These are phyloP conservation scores for Alaudala cheleensis DNA, from an alignment of 2,113 vertebrate genomes.

Conservation along the genomic window DNA sequence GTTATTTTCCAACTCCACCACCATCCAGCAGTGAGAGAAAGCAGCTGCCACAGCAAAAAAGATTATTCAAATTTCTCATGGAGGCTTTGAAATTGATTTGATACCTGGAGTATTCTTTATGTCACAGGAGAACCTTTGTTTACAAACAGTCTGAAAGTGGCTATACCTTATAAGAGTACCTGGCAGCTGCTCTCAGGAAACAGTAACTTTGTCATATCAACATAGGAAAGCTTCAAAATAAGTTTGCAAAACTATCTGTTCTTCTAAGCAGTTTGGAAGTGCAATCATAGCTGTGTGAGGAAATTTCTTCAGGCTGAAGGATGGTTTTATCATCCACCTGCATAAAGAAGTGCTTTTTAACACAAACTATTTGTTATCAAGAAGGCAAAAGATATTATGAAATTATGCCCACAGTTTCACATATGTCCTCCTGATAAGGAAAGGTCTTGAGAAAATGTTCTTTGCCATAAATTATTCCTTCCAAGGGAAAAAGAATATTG, in stretches of 20 bases:
- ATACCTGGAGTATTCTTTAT: background rate
- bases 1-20: background rate
- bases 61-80: background rate
- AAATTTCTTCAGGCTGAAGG: constrained; percentile 41
- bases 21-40: background rate
- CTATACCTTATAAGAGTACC: background rate
- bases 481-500: background rate
- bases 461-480: background rate
- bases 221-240: background rate
- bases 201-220: background rate
- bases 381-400: constrained; percentile 54
- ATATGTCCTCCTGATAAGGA: constrained; percentile 79
- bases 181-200: background rate
- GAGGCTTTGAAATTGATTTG: background rate
- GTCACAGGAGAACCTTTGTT: background rate
- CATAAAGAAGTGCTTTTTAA: constrained; percentile 63
- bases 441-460: constrained; percentile 36
- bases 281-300: background rate
- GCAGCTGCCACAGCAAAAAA: background rate
- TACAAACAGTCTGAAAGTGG: background rate
- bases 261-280: background rate
- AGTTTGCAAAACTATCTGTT: background rate
- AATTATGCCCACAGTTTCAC: constrained; percentile 77
- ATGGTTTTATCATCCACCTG: constrained; percentile 62
- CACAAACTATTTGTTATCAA: constrained; percentile 76